phyloP scores from a whole-genome alignment of 2,888 invertebrate species.

The Halocaridina rubra region DNA sequence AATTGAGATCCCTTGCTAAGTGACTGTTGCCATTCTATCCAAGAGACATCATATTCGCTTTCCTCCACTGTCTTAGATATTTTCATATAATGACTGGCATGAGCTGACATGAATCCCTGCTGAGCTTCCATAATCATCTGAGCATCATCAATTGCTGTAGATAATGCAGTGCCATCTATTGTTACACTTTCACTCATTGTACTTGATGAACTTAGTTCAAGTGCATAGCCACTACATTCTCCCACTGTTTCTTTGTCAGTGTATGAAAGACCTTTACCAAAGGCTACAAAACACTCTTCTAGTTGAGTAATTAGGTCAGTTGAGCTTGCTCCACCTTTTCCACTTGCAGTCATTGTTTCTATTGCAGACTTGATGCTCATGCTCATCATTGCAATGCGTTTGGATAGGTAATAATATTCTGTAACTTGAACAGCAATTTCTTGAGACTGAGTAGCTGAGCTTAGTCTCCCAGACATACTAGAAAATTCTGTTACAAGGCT shows the following conservation, averaged over 20 bases:
- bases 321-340: background rate
- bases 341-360: background rate
- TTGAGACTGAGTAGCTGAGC: background rate
- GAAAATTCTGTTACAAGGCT: background rate
- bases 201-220: background rate
- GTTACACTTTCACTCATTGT: background rate
- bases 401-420: background rate
- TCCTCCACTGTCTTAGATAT: background rate
- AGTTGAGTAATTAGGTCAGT: background rate
- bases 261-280: background rate
- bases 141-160: background rate
- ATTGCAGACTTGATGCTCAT: background rate
- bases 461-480: background rate
- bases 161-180: background rate
- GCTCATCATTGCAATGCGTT: background rate
- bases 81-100: background rate
- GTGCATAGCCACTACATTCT: background rate
- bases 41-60: background rate
- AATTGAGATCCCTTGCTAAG: background rate
- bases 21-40: background rate
- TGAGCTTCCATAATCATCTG: background rate
- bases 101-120: background rate
- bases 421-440: background rate
- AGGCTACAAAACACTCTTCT: background rate
- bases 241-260: background rate